Evolutionary conservation across 2,113 vertebrate species (phyloP).

Genomic region (Sarotherodon lohbergeri): DNA sequence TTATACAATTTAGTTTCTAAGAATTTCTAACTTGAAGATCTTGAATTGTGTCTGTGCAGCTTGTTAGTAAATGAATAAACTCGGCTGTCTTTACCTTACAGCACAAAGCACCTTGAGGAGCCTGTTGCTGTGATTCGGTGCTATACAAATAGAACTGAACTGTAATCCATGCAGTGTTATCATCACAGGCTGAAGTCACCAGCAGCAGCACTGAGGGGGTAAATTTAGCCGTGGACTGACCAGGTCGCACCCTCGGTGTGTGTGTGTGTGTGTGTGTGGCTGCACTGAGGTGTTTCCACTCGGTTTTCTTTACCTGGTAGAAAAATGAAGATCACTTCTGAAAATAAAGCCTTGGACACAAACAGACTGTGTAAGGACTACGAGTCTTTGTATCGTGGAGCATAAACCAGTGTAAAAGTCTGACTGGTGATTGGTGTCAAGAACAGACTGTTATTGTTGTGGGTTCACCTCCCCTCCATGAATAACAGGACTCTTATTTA

Average conservation of each 20-base stretch:
- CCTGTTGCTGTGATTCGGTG: rapidly evolving
- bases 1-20: no score
- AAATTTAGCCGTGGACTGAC: rapidly evolving
- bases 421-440: conserved; percentile 15
- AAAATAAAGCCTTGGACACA: not conserved
- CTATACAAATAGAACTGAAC: not conserved
- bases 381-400: not conserved
- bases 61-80: no score
- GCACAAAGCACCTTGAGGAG: rapidly evolving
- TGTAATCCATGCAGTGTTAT: rapidly evolving
- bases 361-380: not conserved
- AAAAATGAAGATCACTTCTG: not conserved
- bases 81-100: rapidly evolving
- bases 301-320: not conserved
- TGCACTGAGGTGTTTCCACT: not conserved
- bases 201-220: not conserved
- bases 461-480: not conserved
- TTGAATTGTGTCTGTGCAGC: not conserved
- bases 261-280: rapidly evolving
- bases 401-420: not conserved
- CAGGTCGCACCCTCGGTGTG: rapidly evolving
- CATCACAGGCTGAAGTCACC: not conserved
- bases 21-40: no score
- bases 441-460: conserved; percentile 42
- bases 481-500: conserved; percentile 46